Percentiles rank a stretch among this genome's conserved stretches.
These are phyloP conservation scores for Protosalanx chinensis DNA, from an alignment of 2,797 vertebrate species.

Conservation along the genomic window DNA sequence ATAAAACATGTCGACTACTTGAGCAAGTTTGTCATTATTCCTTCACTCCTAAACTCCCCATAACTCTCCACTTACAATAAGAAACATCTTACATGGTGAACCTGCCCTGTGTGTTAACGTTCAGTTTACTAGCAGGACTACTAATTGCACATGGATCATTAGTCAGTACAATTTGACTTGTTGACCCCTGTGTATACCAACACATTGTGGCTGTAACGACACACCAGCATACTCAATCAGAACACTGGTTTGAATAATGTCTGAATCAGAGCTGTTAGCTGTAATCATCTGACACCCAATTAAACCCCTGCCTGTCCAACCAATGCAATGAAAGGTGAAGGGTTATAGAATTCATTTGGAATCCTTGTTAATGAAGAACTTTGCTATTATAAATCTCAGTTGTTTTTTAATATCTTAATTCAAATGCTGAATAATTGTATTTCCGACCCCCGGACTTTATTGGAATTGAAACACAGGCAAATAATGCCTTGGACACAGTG, in stretches of 20 bases:
- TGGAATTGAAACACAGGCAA: conserved; percentile 34
- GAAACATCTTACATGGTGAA: too few species aligned
- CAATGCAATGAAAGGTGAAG: conserved; percentile 47
- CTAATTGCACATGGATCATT: neutral
- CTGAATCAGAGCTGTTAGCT: conserved; percentile 48
- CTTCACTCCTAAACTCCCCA: too few species aligned
- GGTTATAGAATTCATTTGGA: conserved; percentile 38
- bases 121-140: neutral
- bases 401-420: conserved; percentile 71
- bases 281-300: conserved; percentile 51
- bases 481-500: conserved; percentile 21
- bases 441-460: conserved; percentile 35
- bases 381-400: conserved; percentile 35
- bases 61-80: too few species aligned
- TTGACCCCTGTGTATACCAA: neutral
- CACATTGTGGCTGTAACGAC: neutral
- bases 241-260: neutral
- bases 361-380: conserved; percentile 54
- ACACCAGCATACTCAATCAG: neutral
- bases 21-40: too few species aligned
- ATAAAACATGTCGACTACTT: too few species aligned
- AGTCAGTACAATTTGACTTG: neutral
- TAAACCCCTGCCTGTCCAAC: conserved; percentile 46
- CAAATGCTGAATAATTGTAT: conserved; percentile 61
- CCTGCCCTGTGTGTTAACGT: too few species aligned